phyloP scores from a whole-genome alignment of 1,140 invertebrate species.

The Rhyzopertha dominica region DNA sequence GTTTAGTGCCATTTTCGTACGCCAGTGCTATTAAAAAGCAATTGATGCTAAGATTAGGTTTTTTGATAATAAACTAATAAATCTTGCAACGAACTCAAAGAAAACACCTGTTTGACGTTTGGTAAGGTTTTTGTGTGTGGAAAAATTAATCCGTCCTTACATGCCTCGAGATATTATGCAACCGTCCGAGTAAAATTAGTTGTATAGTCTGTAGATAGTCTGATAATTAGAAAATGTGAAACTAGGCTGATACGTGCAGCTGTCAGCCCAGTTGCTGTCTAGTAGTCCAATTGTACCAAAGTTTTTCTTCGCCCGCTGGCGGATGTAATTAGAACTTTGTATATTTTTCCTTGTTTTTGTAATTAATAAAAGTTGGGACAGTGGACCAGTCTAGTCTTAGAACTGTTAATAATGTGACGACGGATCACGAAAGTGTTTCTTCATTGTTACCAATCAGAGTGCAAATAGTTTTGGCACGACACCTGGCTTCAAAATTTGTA shows the following conservation, averaged over 20 bases:
- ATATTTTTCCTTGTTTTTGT: constrained; percentile 6
- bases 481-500: constrained; percentile 5
- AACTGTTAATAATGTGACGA: background rate
- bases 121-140: too few species aligned
- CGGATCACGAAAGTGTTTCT: constrained; percentile 10
- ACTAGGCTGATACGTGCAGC: constrained; percentile 6
- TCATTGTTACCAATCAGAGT: constrained; percentile 21
- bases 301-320: too few species aligned
- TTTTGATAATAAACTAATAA: too few species aligned
- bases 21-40: too few species aligned
- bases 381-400: constrained; percentile 34
- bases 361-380: constrained; percentile 20
- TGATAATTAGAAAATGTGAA: constrained; percentile 7
- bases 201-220: constrained; percentile 9
- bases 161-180: too few species aligned
- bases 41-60: too few species aligned
- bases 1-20: too few species aligned
- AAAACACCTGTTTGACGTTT: too few species aligned
- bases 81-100: too few species aligned
- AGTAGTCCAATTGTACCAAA: too few species aligned
- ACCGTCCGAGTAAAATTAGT: constrained; percentile 19
- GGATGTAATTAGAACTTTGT: constrained; percentile 8
- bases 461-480: constrained; percentile 18
- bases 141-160: too few species aligned
- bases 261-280: too few species aligned